Evolutionary conservation across 1,140 invertebrate species (phyloP).

Genomic region (Ceratosolen solmsi): DNA sequence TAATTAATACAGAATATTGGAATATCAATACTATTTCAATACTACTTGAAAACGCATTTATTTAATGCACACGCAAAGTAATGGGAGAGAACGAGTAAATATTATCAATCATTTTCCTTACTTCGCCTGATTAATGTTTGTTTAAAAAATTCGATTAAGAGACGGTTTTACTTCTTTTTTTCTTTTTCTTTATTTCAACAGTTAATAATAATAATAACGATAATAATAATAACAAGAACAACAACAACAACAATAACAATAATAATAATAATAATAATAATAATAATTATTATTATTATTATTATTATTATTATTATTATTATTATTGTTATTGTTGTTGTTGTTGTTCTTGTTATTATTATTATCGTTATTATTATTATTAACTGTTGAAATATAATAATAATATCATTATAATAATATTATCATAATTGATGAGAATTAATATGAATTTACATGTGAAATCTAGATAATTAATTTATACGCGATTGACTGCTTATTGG

Average conservation of each 20-base stretch:
- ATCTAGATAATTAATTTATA: not conserved
- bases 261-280: no score
- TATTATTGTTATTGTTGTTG: no score
- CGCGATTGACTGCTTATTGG: not conserved
- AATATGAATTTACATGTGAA: not conserved
- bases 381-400: no score
- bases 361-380: no score
- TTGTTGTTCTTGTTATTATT: no score
- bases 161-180: not conserved
- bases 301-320: no score
- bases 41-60: not conserved
- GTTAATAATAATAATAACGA: no score
- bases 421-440: not conserved
- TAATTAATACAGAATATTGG: not conserved
- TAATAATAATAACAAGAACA: no score
- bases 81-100: not conserved
- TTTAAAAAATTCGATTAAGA: not conserved
- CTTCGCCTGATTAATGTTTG: not conserved
- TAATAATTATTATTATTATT: no score
- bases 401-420: no score
- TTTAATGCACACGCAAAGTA: not conserved
- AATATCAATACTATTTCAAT: not conserved
- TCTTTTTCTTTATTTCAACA: no score
- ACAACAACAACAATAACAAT: no score
- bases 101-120: not conserved